phyloP scores from a whole-genome alignment of 2,888 invertebrate genomes.

The Bugulina stolonifera region DNA sequence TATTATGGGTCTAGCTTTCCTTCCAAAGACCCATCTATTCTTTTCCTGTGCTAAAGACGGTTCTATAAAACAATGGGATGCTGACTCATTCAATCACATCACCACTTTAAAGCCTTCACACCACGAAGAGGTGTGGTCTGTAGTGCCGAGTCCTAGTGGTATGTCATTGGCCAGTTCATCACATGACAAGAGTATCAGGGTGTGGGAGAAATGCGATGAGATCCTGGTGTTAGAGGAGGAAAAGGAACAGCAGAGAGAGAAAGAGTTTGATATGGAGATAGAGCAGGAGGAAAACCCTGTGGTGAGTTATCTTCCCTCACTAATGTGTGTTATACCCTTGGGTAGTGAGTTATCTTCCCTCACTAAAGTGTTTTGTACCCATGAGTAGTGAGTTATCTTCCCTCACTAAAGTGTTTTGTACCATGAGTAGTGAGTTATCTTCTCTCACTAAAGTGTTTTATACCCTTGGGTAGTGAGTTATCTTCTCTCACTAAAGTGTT shows the following conservation, averaged over 20 bases:
- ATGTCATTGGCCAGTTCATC: slow-evolving; percentile 66
- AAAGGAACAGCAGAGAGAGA: slow-evolving; percentile 73
- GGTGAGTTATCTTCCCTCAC: too few relatives aligned
- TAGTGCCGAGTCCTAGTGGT: slow-evolving; percentile 76
- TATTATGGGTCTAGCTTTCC: slow-evolving; percentile 79
- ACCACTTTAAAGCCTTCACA: slow-evolving; percentile 64
- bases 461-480: too few relatives aligned
- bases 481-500: too few relatives aligned
- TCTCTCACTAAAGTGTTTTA: too few relatives aligned
- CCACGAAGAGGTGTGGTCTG: slow-evolving; percentile 68
- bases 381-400: too few relatives aligned
- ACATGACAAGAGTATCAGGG: slow-evolving; percentile 76
- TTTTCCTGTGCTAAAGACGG: slow-evolving; percentile 91
- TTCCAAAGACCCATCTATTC: slow-evolving; percentile 84
- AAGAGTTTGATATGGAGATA: slow-evolving; percentile 61
- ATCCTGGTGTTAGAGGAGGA: slow-evolving; percentile 86
- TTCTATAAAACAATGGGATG: slow-evolving; percentile 94
- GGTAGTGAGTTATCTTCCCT: too few relatives aligned
- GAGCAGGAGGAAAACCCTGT: slow-evolving; percentile 52
- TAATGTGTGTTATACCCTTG: too few relatives aligned
- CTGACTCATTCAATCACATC: slow-evolving; percentile 81
- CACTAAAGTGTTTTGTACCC: too few relatives aligned
- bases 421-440: too few relatives aligned
- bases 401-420: too few relatives aligned
- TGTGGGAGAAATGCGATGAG: slow-evolving; percentile 80